phyloP scores from a whole-genome alignment of 2,888 invertebrate genomes.

The Cheilosia vulpina region DNA sequence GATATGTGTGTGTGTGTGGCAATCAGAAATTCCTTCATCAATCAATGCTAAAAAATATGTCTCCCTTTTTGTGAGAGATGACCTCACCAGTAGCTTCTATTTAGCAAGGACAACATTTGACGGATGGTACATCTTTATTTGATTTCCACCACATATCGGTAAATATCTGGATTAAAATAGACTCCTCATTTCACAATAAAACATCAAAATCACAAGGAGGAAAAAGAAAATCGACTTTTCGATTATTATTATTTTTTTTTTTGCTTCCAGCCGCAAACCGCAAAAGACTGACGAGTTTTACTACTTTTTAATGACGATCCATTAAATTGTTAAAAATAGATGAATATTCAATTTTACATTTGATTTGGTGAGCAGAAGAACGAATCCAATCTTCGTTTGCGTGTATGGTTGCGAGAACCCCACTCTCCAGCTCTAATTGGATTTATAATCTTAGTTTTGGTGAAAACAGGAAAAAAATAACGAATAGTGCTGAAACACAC shows the following conservation, averaged over 20 bases:
- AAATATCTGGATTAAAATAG: constrained; percentile 5
- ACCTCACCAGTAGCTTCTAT: background rate
- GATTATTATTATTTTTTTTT: background rate
- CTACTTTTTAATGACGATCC: constrained; percentile 54
- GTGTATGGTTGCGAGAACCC: background rate
- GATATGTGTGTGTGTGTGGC: background rate
- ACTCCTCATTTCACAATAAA: constrained; percentile 7
- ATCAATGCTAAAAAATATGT: background rate
- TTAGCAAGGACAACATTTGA: background rate
- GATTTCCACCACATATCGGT: constrained; percentile 15
- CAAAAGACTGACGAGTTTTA: constrained; percentile 35
- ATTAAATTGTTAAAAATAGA: constrained; percentile 63
- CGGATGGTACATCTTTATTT: background rate
- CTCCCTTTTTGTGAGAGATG: background rate
- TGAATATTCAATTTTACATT: constrained; percentile 37
- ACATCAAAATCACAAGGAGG: constrained; percentile 6
- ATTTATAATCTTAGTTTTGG: constrained; percentile 17
- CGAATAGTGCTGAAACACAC: background rate
- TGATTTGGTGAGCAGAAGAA: constrained; percentile 6
- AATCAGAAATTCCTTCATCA: constrained; percentile 1
- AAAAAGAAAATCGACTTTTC: background rate
- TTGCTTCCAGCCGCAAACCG: constrained; percentile 23
- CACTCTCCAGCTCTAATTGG: constrained; percentile 40
- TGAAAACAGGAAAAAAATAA: constrained; percentile 16
- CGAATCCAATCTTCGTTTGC: background rate